Evolutionary conservation across 1,140 invertebrate species (phyloP).

Genomic region (Melitaea cinxia): DNA sequence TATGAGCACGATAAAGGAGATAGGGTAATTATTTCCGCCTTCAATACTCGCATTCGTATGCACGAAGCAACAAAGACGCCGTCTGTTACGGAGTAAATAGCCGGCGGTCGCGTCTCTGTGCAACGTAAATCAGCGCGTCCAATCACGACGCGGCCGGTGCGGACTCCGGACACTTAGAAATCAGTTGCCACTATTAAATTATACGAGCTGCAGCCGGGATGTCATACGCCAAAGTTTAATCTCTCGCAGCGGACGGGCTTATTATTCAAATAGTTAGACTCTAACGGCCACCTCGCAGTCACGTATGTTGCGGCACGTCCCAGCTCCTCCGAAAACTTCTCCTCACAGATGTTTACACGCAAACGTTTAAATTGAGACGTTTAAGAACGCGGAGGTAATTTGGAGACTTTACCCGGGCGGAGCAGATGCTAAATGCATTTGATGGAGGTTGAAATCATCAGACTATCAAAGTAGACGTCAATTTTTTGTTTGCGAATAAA

Average conservation of each 20-base stretch:
- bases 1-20: constrained; percentile 47
- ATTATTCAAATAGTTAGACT: constrained; percentile 74
- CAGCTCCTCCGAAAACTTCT: constrained; percentile 32
- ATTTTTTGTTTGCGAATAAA: constrained; percentile 66
- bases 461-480: constrained; percentile 46
- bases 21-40: constrained; percentile 63
- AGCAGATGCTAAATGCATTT: background rate
- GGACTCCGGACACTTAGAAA: constrained; percentile 54
- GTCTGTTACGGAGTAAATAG: constrained; percentile 54
- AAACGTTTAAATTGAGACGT: constrained; percentile 5
- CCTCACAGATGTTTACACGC: background rate
- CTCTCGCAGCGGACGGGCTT: constrained; percentile 67
- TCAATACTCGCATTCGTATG: constrained; percentile 52
- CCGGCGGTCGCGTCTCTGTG: constrained; percentile 46
- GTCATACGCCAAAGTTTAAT: constrained; percentile 78
- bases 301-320: constrained; percentile 50
- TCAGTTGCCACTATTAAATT: constrained; percentile 79
- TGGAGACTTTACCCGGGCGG: background rate
- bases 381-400: background rate
- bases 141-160: constrained; percentile 49
- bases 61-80: constrained; percentile 50
- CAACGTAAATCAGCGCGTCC: constrained; percentile 60
- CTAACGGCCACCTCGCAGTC: constrained; percentile 65
- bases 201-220: constrained; percentile 71
- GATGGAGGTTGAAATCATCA: constrained; percentile 11